These are phyloP conservation scores for Callipepla californica DNA, from an alignment of 2,113 vertebrate species.

Conservation along the genomic window DNA sequence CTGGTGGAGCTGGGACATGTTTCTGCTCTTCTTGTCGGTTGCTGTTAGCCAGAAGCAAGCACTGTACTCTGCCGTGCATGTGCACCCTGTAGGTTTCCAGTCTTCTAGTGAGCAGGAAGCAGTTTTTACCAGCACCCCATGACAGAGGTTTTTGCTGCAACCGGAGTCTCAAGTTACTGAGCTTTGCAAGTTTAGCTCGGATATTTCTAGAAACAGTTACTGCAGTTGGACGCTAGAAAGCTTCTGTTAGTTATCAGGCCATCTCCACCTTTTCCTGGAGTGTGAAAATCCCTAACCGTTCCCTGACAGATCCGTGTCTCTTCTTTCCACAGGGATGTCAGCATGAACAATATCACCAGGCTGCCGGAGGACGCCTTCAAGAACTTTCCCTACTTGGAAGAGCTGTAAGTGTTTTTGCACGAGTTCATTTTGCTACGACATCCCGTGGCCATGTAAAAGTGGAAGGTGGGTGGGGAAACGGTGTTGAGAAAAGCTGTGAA, in stretches of 20 bases:
- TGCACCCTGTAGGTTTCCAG: not conserved
- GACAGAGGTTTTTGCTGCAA: not conserved
- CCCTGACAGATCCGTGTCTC: conserved; percentile 17
- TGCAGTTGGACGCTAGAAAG: not conserved
- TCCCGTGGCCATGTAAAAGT: not conserved
- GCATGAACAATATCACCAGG: conserved; percentile 99
- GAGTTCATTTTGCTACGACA: not conserved
- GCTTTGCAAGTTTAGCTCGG: not conserved
- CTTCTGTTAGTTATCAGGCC: not conserved
- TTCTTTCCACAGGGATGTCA: conserved; percentile 90
- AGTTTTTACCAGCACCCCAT: not conserved
- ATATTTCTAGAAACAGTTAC: not conserved
- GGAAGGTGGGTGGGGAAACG: conserved; percentile 12
- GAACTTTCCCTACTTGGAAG: conserved; percentile 94
- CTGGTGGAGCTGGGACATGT: conserved; percentile 61
- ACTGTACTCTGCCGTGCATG: not conserved
- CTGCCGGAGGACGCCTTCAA: conserved; percentile 93
- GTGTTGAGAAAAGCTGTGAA: not conserved
- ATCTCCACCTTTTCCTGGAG: not conserved
- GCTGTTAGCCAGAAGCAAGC: not conserved
- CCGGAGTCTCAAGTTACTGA: not conserved
- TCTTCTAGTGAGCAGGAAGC: not conserved
- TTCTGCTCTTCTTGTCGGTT: conserved; percentile 69
- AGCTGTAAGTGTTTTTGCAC: conserved; percentile 89
- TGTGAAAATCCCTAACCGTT: not conserved